Evolutionary conservation across 2,113 vertebrate genomes (phyloP), one percentile per base, ranked within the genome.

Genomic region (Nymphicus hollandicus): DNA sequence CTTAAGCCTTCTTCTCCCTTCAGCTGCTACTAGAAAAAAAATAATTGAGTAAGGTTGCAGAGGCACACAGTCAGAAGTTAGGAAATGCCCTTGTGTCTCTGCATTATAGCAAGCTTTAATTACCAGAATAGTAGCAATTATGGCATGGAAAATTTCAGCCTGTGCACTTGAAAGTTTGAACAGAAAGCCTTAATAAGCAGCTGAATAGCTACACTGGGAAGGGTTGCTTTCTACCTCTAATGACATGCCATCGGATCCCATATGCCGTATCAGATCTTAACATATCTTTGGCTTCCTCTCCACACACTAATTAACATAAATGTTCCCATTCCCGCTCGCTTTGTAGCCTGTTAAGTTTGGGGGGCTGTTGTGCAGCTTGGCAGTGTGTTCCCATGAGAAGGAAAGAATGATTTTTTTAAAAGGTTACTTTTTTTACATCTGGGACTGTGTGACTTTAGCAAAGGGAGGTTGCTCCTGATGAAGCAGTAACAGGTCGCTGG

Each of bases 111-210:
- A 86, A 88, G 86, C 80, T 91, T 95, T 96, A 96, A 90, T 96
- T 91, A 90, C 43, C 76, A 83, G 55, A 94, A 86, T 37, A 86
- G 82, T 50, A 37, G 90, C 64, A 88, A 91, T 95, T 94, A 94
- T n/a, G 68, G 81, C 68, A 74, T 68, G 64, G 82, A 88, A 93
- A 76, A 93, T 84, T 94, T 94, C 60, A 89, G 80, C 47, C 76
- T 1, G 3, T 53, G 39, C 25, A 31, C 47, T 78, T 85, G 17
- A 31, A 90, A 92, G 43, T 91, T 96, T 95, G 80, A 88, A 47
- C 56, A 11, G 3, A 83, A 94, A 94, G 52, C 68, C 52, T 94
- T 92, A 86, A 91, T 94, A 95, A 93, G 90, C 72, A 92, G 28
- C 69, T 72, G 77, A 92, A 95, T 81, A 89, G 44, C 70, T 92